Percentiles rank a stretch among this genome's conserved stretches.
Evolutionary conservation across 2,797 vertebrate genomes (phyloP).

Genomic region (Sebastes kiyomatsui): DNA sequence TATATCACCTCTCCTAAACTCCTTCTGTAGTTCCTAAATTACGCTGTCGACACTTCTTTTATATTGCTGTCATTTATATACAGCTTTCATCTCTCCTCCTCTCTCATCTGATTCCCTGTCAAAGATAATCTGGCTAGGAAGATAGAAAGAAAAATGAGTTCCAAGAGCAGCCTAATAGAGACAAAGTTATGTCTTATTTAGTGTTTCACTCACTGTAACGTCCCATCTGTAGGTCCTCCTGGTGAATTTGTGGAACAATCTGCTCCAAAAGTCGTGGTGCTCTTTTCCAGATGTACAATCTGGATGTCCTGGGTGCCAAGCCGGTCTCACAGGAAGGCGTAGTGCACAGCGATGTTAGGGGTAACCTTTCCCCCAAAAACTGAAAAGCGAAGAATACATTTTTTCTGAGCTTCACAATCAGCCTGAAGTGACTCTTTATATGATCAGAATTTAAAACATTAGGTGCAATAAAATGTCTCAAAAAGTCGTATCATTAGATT

Average conservation of each 20-base stretch:
- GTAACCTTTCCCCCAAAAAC: too few species aligned
- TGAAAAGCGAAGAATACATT: too few species aligned
- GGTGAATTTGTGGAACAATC: neutral
- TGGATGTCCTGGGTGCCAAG: neutral
- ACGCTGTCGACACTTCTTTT: neutral
- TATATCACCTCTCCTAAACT: conserved; percentile 10
- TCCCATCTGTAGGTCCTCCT: neutral
- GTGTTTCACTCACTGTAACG: neutral
- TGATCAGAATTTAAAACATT: too few species aligned
- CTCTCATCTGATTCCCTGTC: neutral
- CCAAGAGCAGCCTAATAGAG: neutral
- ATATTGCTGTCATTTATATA: neutral
- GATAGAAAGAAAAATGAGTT: too few species aligned
- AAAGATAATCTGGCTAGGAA: too few species aligned
- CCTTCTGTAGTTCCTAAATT: neutral
- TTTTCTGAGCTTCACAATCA: too few species aligned
- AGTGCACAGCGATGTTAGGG: too few species aligned
- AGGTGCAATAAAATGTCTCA: too few species aligned
- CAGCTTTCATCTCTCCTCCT: neutral
- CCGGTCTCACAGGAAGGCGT: too few species aligned
- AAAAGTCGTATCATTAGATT: too few species aligned
- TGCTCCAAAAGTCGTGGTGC: neutral
- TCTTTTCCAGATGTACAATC: neutral
- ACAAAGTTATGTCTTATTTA: neutral
- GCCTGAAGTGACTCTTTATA: too few species aligned